Evolutionary conservation across 35 echinoderm and acorn worm species (phyloP).

Genomic region (Ptychodera flava): DNA sequence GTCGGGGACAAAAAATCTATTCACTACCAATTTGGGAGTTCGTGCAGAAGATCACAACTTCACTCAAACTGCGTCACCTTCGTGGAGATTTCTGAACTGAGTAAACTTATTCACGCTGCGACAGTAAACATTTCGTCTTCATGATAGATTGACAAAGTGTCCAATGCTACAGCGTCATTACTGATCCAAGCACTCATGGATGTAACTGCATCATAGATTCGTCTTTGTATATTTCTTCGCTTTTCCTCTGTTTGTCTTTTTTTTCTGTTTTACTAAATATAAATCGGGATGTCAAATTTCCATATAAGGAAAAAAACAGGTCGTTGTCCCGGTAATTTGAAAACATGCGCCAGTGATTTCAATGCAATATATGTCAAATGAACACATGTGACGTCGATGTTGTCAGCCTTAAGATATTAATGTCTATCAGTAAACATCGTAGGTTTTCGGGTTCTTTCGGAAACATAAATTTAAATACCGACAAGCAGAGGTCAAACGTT

Average conservation of each 20-base stretch:
- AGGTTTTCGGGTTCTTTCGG: not conserved
- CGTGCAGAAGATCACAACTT: not conserved
- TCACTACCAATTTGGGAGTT: too few relatives aligned
- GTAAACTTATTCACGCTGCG: not conserved
- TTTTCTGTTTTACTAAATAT: too few relatives aligned
- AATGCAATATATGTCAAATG: not conserved
- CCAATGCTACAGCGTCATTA: too few relatives aligned
- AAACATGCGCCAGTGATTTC: not conserved
- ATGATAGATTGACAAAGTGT: not conserved
- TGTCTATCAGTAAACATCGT: not conserved
- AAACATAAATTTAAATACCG: not conserved
- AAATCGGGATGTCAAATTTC: not conserved
- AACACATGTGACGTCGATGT: not conserved
- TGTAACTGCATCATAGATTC: too few relatives aligned
- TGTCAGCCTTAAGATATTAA: too few relatives aligned
- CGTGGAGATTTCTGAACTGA: not conserved
- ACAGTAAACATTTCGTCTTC: not conserved
- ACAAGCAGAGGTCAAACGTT: not conserved
- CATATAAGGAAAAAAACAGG: not conserved
- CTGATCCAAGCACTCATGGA: too few relatives aligned
- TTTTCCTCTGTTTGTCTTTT: too few relatives aligned
- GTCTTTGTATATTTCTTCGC: too few relatives aligned
- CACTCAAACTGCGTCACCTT: not conserved
- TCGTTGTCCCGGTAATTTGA: not conserved
- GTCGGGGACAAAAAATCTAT: too few relatives aligned